Base-by-base conservation (phyloP, 2,113 vertebrate species). In the Daubentonia madagascariensis region DNA sequence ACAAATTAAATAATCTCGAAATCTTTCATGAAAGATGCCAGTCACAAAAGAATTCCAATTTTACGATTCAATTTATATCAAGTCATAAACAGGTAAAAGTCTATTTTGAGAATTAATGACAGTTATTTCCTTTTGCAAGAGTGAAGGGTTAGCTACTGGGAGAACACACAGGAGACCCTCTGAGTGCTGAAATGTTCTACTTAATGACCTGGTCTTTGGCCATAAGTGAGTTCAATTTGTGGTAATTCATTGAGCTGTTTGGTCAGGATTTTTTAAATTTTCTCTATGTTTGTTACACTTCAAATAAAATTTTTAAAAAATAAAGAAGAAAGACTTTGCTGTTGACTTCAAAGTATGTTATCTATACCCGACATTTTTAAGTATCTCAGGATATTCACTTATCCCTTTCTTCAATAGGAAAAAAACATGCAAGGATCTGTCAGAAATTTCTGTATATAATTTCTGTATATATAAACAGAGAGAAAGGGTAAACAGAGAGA, bases 261-360 rank as follows among this genome's bases (percentile, higher is more conserved):
- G 3, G 37, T 90, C 9, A 61, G 32, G 14, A 61, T 37, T 79
- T 81, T 81, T 48, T 54, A n/a, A 73, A 23, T 37, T 48, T 59
- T 89, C 22, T 63, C 52, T 67, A 13, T 57, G 22, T 43, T 45
- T 88, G 68, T 43, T 63, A 40, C 0, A 37, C 20, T 86, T 93
- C 48, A 93, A 84, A 37, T 84, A 91, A 91, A 94, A 67, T 35
- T 8, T 43, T 87, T 30, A 40, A 88, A 61, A 86, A 81, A 17
- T 32, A 35, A 54, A 70, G 12, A 23, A 85, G 5, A 67, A 63
- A 45, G 3, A 1, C 43, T 94, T 85, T 85, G 22, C 1, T 75
- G 1, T 54, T 32, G 3, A 25, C 30, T 78, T 72, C 35, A 72
- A 32, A 89, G 50, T 61, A 52, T 1, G 32, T 68, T 30, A 54